Evolutionary conservation across 1,140 invertebrate species (phyloP), one percentile per base, ranked within the genome.

Genomic region (Helicoverpa zea): DNA sequence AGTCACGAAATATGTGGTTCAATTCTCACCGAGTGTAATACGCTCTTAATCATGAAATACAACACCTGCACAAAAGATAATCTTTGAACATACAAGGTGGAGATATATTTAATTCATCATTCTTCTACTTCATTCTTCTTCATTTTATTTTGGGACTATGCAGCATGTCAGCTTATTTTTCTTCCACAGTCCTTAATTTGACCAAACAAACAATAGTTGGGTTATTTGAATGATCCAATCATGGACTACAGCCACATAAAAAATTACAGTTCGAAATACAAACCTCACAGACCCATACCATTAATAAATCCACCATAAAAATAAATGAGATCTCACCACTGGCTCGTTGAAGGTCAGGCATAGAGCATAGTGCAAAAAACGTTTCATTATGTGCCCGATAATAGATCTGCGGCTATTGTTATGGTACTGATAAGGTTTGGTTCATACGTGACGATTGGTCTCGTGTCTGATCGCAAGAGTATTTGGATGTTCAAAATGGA

Each of bases 401-500:
- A 76, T 54, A 54, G 75, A 77, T 64, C 43, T 70, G 16, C 29
- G 30, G 4, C 75, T 61, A 77, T 77, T 77, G 75, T 77, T 64
- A 23, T 23, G 13, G 9, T 52, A 18, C 18, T 52, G 59, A 66
- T 64, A 66, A 77, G 49, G 75, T 52, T 66, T 16, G n/a, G 47
- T 77, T 52, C 51, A 66, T n/a, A 77, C 51, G 75, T 66, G 29
- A 54, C 75, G 59, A 75, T 49, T 49, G 7, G 43, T 16, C 4
- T 13, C 43, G 30, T n/a, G 11, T 12, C 23, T 16, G 9, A 43
- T 43, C 23, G 29, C 5, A 16, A n/a, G 7, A 56, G n/a, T 56
- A 18, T 58, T 58, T 29, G 58, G 12, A 43, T 43, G 9, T 5
- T 23, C 23, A 23, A 23, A 23, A 23, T 23, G 23, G 23, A 23